These are phyloP conservation scores for Popillia japonica DNA, from an alignment of 1,140 invertebrate species.

Conservation along the genomic window DNA sequence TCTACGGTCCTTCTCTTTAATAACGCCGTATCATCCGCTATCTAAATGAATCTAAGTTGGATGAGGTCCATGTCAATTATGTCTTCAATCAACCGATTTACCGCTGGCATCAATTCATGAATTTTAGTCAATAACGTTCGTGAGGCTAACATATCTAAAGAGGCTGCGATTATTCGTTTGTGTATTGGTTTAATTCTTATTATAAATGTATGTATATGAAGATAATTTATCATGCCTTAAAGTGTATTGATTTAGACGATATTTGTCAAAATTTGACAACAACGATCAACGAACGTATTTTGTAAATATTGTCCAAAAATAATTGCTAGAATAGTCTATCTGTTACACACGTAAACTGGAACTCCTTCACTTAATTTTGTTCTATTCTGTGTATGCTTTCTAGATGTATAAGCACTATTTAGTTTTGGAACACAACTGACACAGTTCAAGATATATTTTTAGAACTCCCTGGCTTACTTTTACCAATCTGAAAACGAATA, in stretches of 20 bases:
- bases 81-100: constrained; percentile 33
- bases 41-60: constrained; percentile 11
- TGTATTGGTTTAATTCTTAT: no score
- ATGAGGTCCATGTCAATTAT: constrained; percentile 26
- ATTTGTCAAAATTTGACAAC: no score
- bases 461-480: constrained; percentile 8
- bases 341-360: no score
- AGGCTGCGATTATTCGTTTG: no score
- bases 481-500: constrained; percentile 12
- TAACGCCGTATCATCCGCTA: neutral
- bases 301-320: no score
- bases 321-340: no score
- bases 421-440: constrained; percentile 13
- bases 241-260: no score
- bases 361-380: no score
- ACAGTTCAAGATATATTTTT: constrained; percentile 20
- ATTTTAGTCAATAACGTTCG: neutral
- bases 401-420: neutral
- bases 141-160: neutral
- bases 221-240: no score
- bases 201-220: no score
- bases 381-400: neutral
- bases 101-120: constrained; percentile 5
- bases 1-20: no score
- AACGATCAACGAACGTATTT: no score